phyloP scores from a whole-genome alignment of 2,113 vertebrate genomes.

The Pomatostomus ruficeps region DNA sequence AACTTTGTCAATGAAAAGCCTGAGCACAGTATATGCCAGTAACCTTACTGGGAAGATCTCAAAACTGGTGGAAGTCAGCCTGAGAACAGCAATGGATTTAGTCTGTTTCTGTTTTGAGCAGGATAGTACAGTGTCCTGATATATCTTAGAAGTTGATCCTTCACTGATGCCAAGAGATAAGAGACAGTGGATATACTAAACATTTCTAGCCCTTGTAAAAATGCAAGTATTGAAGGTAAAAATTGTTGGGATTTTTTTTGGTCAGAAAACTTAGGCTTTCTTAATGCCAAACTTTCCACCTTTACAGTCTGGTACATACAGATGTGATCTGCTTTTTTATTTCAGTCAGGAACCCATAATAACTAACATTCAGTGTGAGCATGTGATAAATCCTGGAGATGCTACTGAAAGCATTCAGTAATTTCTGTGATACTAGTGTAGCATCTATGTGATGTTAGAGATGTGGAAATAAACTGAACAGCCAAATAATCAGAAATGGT shows the following conservation, averaged over 20 bases:
- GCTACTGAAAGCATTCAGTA: not conserved
- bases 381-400: not conserved
- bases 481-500: constrained; percentile 7
- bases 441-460: not conserved
- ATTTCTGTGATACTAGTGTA: not conserved
- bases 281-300: not conserved
- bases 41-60: not conserved
- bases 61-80: not conserved
- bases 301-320: not conserved
- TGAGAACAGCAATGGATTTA: not conserved
- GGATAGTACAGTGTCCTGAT: not conserved
- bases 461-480: constrained; percentile 36
- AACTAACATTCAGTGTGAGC: not conserved
- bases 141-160: not conserved
- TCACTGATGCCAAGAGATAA: not conserved
- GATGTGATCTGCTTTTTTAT: not conserved
- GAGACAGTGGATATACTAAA: not conserved
- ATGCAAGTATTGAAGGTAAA: not conserved
- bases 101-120: not conserved
- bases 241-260: not conserved
- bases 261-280: not conserved
- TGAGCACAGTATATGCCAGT: not conserved
- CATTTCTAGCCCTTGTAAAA: not conserved
- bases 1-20: not conserved
- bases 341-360: not conserved